A percentile compares a stretch with the other conserved stretches of the same genome.
Conservation (phyloP, 2,888 invertebrate species). For the Diaphora mendica region DNA sequence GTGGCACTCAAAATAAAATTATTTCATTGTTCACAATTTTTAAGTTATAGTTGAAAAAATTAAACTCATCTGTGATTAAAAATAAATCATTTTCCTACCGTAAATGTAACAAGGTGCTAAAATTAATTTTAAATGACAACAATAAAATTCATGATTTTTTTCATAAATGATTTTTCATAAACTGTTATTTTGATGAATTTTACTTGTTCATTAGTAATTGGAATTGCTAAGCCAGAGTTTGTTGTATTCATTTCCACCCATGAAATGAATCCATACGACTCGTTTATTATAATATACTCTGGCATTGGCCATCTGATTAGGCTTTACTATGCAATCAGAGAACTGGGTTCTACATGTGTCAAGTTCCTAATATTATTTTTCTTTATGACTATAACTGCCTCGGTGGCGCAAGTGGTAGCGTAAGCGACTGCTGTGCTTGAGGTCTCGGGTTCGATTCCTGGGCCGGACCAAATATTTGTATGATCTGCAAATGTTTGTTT, state of each 20-base stretch:
- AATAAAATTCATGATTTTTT: not conserved
- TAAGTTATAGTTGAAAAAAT: not conserved
- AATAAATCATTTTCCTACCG: no score
- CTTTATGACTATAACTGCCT: no score
- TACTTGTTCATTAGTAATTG: not conserved
- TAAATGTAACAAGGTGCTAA: no score
- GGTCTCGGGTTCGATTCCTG: no score
- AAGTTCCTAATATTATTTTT: not conserved
- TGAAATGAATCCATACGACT: no score
- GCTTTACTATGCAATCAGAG: no score
- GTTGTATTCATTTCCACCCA: no score
- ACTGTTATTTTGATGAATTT: not conserved
- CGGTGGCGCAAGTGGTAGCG: no score
- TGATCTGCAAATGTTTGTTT: no score
- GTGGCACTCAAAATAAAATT: constrained; percentile 13
- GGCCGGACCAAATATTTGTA: no score
- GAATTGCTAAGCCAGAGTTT: not conserved
- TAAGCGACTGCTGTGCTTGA: no score
- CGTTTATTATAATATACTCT: not conserved
- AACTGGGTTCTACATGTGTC: no score
- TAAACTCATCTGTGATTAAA: constrained; percentile 18
- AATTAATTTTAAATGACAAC: not conserved
- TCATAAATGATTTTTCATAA: not conserved
- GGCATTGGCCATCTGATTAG: not conserved
- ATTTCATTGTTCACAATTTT: not conserved